Evolutionary conservation across 2,797 vertebrate species (phyloP), one percentile per base, ranked within the genome.

Genomic region (Epinephelus coioides): DNA sequence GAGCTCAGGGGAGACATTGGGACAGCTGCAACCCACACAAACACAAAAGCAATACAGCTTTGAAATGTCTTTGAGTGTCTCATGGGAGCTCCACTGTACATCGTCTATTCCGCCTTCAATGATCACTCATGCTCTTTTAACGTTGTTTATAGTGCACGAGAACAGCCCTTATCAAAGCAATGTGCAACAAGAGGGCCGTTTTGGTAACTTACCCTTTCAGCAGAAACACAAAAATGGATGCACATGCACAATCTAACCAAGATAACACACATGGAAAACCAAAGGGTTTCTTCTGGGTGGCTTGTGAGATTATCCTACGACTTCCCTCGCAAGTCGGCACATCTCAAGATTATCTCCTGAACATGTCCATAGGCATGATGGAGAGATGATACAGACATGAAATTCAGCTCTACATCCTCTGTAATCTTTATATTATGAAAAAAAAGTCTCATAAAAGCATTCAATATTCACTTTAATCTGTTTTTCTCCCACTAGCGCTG

Each of bases 341-440:
- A 87, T 71, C 19, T 64, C 56, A 38, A 81, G 71, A 76, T 82
- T 71, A 82, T 84, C 81, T 88, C 72, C 72, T 17, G 34, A n/a
- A 13, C 38, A 51, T 71, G 63, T 73, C 46, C 54, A 50, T 4
- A 25, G 49, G 47, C 66, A 68, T 0, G 60, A 78, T 12, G 47
- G 55, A 46, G 61, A 49, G 19, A 25, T 34, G 62, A 69, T 40
- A 34, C 65, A 38, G 46, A 71, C 67, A 53, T 21, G 13, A 27
- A 62, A 70, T 64, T 53, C 62, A 62, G 69, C 74, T 65, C 21
- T 12, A 43, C 38, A 4, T 69, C 55, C 57, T 61, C 61, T 49
- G 59, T 76, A 81, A 83, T 87, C 76, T 76, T 71, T 30, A 27
- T 14, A 65, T 60, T 47, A 74, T 56, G 59, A 82, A 73, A 74